Conservation (phyloP, 2,888 invertebrate genomes). For the Podabrus alpinus region DNA sequence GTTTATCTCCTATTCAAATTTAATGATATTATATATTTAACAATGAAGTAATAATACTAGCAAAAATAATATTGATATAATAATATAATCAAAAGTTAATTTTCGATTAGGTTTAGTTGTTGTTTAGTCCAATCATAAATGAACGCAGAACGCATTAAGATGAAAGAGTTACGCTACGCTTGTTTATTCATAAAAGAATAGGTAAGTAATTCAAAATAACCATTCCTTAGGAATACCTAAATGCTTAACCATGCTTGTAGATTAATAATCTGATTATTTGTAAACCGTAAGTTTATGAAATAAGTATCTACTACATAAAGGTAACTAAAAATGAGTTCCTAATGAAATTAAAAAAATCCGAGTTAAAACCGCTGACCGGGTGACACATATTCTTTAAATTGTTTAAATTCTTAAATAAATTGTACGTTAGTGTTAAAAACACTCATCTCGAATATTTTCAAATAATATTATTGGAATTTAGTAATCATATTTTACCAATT, state of each 20-base stretch:
- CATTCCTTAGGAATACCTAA: neutral
- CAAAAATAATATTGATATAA: neutral
- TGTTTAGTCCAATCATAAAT: too few species aligned
- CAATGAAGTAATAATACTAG: neutral
- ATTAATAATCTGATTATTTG: neutral
- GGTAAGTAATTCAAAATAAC: neutral
- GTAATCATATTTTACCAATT: too few species aligned
- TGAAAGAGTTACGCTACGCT: neutral
- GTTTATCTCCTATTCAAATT: neutral
- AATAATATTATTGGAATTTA: too few species aligned
- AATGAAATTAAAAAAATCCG: neutral
- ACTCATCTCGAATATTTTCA: neutral
- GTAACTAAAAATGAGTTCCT: neutral
- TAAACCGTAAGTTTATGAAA: neutral
- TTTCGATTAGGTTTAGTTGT: neutral
- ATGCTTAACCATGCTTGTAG: neutral
- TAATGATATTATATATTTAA: neutral
- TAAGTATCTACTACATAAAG: neutral
- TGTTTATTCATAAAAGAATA: neutral
- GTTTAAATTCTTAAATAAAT: neutral
- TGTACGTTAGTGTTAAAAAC: neutral
- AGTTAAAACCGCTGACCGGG: constrained; percentile 6
- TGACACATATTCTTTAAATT: neutral
- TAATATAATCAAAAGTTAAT: neutral
- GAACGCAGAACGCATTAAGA: neutral